Evolutionary conservation across 2,888 invertebrate species (phyloP), one percentile per base, ranked within the genome.

Genomic region (Morpho helenor): DNA sequence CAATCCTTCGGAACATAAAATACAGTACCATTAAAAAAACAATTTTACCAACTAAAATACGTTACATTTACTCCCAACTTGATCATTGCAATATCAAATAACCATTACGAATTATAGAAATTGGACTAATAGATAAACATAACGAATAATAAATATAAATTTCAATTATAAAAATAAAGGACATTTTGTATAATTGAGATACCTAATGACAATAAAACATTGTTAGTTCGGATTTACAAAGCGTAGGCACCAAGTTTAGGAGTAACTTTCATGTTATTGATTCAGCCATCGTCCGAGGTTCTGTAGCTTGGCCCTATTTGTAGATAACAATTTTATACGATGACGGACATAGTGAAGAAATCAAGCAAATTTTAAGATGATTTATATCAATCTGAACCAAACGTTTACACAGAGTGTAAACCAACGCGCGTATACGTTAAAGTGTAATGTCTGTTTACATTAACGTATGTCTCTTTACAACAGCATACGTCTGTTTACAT

Each of bases 11-110:
- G 43, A 52, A 48, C 49, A 39, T 22, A 43, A 48, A 46, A 49
- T 51, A 62, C 59, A 62, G 63, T 61, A 64, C 65, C 59, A 63
- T 63, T 52, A 56, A 61, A 55, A 62, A 46, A 60, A 56, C 60
- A 41, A 56, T 52, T 49, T 60, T 45, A 61, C 53, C 45, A 53
- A 64, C 54, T 56, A 49, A 61, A 60, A 58, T 59, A 62, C 44
- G 61, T 61, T 43, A 31, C 23, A 55, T 63, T 64, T 60, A 63
- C 64, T 67, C 67, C 64, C 56, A 67, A 67, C 65, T 66, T 60
- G 62, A 66, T 62, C 55, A 57, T 48, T 56, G n/a, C 10, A 58
- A 53, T 39, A 57, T 52, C 42, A 57, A 54, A 60, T 50, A 50
- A 60, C 46, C 41, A 51, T 41, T 52, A 54, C 40, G 45, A 52